Percentiles rank a stretch among this genome's conserved stretches.
Conservation (phyloP, 2,113 vertebrate genomes). For the Gobiocypris rarus region DNA sequence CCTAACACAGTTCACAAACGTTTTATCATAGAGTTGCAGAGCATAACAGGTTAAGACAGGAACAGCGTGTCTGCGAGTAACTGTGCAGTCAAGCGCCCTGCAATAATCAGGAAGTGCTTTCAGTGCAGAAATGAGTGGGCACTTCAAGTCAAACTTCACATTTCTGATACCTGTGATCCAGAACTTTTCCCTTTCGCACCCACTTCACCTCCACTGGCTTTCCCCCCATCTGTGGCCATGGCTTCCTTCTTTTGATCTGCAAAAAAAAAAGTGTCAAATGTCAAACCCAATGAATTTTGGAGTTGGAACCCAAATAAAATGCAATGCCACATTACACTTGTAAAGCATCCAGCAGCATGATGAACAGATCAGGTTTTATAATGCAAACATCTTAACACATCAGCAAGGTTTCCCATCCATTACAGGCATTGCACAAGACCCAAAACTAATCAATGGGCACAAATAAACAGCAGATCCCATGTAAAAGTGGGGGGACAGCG, state of each 20-base stretch:
- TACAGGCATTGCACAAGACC: constrained; percentile 72
- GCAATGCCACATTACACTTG: neutral
- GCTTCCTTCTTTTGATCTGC: constrained; percentile 97
- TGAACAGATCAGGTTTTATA: neutral
- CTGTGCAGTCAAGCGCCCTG: constrained; percentile 1
- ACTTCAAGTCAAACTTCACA: constrained; percentile 15
- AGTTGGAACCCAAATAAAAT: neutral
- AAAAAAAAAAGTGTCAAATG: constrained; percentile 60
- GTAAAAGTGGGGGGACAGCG: constrained; percentile 58
- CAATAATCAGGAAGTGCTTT: constrained; percentile 54
- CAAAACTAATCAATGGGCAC: constrained; percentile 64
- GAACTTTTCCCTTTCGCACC: constrained; percentile 94
- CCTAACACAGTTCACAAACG: neutral
- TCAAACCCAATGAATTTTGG: constrained; percentile 10
- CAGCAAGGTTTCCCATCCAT: constrained; percentile 75
- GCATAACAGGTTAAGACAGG: constrained; percentile 12
- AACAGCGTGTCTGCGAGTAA: neutral
- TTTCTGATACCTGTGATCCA: constrained; percentile 86
- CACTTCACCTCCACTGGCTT: constrained; percentile 86
- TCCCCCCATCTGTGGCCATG: constrained; percentile 96
- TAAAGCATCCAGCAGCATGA: neutral
- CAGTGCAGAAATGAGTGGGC: neutral
- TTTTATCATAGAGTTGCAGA: neutral
- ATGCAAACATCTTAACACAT: constrained; percentile 1
- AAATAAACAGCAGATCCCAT: constrained; percentile 55